phyloP scores from a whole-genome alignment of 1,140 invertebrate species.

The Aethina tumida region DNA sequence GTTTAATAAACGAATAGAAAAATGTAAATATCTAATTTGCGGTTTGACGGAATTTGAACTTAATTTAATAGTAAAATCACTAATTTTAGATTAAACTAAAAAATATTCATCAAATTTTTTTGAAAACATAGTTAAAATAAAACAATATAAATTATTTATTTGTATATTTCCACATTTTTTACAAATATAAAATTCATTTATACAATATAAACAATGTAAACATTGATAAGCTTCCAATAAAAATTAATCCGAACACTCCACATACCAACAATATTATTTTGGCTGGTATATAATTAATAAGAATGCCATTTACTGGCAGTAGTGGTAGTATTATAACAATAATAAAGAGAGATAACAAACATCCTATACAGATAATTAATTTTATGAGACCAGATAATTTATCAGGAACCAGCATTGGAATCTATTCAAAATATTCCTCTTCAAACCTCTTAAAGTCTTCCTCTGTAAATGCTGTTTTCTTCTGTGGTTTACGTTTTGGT shows the following conservation, averaged over 20 bases:
- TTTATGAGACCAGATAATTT: constrained; percentile 17
- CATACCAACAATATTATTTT: constrained; percentile 18
- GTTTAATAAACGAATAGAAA: too few species aligned
- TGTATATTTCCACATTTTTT: too few species aligned
- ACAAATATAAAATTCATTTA: constrained; percentile 4
- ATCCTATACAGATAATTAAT: constrained; percentile 15
- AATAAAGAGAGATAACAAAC: constrained; percentile 24
- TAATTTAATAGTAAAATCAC: too few species aligned
- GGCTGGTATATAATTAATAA: constrained; percentile 19
- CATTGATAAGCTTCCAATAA: constrained; percentile 24
- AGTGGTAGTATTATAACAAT: constrained; percentile 27
- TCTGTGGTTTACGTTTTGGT: constrained; percentile 32
- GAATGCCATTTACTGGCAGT: constrained; percentile 23
- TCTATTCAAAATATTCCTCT: constrained; percentile 38
- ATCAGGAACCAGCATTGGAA: constrained; percentile 24
- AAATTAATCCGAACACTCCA: constrained; percentile 32
- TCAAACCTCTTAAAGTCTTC: constrained; percentile 43
- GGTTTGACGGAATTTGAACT: too few species aligned
- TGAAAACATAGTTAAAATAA: too few species aligned
- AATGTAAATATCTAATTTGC: too few species aligned
- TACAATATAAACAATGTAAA: constrained; percentile 25
- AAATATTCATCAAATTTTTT: too few species aligned
- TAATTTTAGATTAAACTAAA: too few species aligned
- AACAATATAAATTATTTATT: too few species aligned
- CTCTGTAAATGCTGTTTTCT: constrained; percentile 44